phyloP scores from a whole-genome alignment of 2,888 invertebrate species.

The Harmothoe impar region DNA sequence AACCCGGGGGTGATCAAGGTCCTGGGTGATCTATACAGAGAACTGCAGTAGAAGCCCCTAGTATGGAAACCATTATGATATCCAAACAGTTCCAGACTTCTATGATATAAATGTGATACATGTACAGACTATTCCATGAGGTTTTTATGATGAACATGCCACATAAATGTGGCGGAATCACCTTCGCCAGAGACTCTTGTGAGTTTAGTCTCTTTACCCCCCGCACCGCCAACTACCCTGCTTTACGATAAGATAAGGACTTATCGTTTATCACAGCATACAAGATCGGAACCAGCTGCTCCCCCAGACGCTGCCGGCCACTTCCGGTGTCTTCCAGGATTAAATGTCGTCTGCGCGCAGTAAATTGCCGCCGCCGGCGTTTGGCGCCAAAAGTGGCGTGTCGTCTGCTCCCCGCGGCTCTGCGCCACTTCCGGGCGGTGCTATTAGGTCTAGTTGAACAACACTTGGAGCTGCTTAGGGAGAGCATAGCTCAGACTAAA shows the following conservation, averaged over 20 bases:
- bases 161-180: neutral
- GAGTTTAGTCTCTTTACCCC: neutral
- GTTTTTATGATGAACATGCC: neutral
- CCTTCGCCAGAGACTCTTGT: neutral
- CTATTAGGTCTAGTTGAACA: neutral
- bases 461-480: neutral
- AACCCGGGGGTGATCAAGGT: too few species aligned
- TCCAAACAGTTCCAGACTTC: too few species aligned
- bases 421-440: neutral
- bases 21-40: too few species aligned
- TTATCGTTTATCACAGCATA: neutral
- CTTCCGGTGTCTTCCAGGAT: slow-evolving; percentile 42
- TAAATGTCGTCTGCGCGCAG: slow-evolving; percentile 30
- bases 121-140: too few species aligned
- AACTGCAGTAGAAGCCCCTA: too few species aligned
- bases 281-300: slow-evolving; percentile 23
- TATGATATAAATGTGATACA: too few species aligned
- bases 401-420: neutral
- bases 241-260: slow-evolving; percentile 9
- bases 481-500: neutral
- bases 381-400: neutral
- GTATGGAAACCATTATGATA: too few species aligned
- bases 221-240: neutral
- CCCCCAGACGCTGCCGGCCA: neutral
- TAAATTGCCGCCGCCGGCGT: slow-evolving; percentile 20